Base-by-base conservation (phyloP, 2,797 vertebrate genomes). In the Stomatorhinus walkeri region DNA sequence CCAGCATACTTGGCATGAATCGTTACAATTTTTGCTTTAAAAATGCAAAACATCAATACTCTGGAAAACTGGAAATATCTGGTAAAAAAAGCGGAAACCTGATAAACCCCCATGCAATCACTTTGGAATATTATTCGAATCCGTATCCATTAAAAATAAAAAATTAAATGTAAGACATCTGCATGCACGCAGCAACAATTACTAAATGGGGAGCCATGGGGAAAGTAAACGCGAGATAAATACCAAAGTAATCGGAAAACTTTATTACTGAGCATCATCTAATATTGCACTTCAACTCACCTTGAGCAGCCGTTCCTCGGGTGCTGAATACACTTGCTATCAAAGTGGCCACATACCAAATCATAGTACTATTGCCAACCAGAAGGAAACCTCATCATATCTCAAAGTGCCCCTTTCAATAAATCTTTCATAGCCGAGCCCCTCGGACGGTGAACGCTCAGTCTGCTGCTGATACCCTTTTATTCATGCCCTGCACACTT, bases 311-410 rank as follows among this genome's bases (percentile, higher is more conserved):
- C 94, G 97, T 97, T 97, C 97, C 97, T 95, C 96, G 94, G 96
- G 96, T 96, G 96, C 96, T 96, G 97, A 98, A 97, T 95, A 99
- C 97, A 98, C 97, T 98, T 98, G 98, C 98, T 97, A 99, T 97
- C 97, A 98, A 97, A 98, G 98, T 97, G 96, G 97, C 97, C 97
- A 98, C 97, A 96, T 96, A 96, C 94, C 96, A 95, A 96, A 96
- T 96, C 96, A 96, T 96, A 96, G 96, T 96, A 95, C 93, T 96
- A 94, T 93, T 93, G 94, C 92, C 90, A 93, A 88, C 91, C 94
- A 93, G 92, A 93, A 94, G 89, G 92, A 93, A 94, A 94, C 95
- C 96, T 96, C 97, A 97, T 98, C 97, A 95, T 96, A 95, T 96
- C 96, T 95, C 96, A 96, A 93, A 95, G 95, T 94, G 95, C 95